Base-by-base conservation (phyloP, 92 coral and sea anemone genomes). In the Nematostella vectensis region DNA sequence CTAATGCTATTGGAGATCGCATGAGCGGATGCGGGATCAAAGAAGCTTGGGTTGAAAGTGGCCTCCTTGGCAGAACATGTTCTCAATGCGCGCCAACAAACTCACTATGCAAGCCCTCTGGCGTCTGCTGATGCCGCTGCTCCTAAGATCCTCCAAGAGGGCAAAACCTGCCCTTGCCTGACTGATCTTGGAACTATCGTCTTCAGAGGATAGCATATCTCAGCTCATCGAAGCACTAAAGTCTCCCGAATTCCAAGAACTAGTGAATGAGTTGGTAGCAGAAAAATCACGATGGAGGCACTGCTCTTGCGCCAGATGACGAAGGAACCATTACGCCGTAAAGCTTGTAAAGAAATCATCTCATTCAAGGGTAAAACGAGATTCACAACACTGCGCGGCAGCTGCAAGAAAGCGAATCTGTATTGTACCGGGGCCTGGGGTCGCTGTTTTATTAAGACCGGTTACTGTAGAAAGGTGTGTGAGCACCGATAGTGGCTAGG, bases 331-430 rank as follows among this genome's bases (percentile, higher is more conserved):
- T 73, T 80, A 22, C 77, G 61, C 21, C 38, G 33, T n/a, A n/a
- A n/a, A n/a, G 69, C 77, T 47, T 74, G 81, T 54, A 43, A 61
- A 29, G 77, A 74, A 60, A 68, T 74, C 47, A 75, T 80, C 12
- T 61, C 77, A 12, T 74, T 77, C 40, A 67, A 76, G 13, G 67
- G 87, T 52, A 9, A 19, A 2, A 74, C 38, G 26, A 68, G 81
- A 21, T 73, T 81, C 44, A 36, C 73, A 28, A 68, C 75, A 3
- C 74, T 73, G 6, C 87, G 72, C 25, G 67, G 76, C 44, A 19
- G 62, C 4, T 57, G 62, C 48, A 31, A 22, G 25, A 57, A 31
- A 24, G 48, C 62, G 2, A 36, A 57, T 11, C 62, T 57, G 2
- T 0, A 31, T 36, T 57, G 62, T 36, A 57, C 62, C 42, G 20